Evolutionary conservation across 2,113 vertebrate genomes (phyloP).

Genomic region (Entomyzon cyanotis): DNA sequence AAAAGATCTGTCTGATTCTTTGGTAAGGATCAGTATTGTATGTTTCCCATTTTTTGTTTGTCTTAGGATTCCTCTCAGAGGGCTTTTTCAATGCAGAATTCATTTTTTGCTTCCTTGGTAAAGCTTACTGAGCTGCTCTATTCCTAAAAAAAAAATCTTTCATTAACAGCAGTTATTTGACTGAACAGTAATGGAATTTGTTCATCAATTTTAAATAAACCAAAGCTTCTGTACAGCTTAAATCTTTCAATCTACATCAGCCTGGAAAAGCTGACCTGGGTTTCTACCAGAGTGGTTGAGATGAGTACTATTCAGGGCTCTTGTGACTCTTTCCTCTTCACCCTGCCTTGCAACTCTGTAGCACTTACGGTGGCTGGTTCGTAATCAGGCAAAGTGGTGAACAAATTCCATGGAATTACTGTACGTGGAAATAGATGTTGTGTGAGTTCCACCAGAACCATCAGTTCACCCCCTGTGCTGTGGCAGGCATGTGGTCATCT

Average conservation of each 20-base stretch:
- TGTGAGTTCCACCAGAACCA: not conserved
- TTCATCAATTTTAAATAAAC: conserved; percentile 38
- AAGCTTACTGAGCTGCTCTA: not conserved
- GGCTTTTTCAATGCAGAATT: not conserved
- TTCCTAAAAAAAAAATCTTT: not conserved
- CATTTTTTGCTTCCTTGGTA: not conserved
- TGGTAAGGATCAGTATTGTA: conserved; percentile 76
- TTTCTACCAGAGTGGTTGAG: not conserved
- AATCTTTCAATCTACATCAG: conserved; percentile 17
- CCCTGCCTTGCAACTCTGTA: not conserved
- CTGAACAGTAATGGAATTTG: conserved; percentile 15
- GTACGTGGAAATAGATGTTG: rapidly evolving
- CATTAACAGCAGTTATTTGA: not conserved
- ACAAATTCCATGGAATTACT: not conserved
- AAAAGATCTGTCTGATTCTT: conserved; percentile 85
- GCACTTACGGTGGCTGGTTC: not conserved
- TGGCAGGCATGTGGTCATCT: not conserved
- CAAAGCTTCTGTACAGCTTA: conserved; percentile 16
- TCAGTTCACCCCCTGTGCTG: not conserved
- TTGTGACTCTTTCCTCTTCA: rapidly evolving
- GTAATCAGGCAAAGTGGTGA: not conserved
- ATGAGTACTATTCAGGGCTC: not conserved
- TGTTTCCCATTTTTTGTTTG: not conserved
- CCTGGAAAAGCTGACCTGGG: not conserved
- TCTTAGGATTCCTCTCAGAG: not conserved